These are phyloP conservation scores for Zoanthus sociatus DNA, from an alignment of 92 coral and sea anemone genomes.

Conservation along the genomic window DNA sequence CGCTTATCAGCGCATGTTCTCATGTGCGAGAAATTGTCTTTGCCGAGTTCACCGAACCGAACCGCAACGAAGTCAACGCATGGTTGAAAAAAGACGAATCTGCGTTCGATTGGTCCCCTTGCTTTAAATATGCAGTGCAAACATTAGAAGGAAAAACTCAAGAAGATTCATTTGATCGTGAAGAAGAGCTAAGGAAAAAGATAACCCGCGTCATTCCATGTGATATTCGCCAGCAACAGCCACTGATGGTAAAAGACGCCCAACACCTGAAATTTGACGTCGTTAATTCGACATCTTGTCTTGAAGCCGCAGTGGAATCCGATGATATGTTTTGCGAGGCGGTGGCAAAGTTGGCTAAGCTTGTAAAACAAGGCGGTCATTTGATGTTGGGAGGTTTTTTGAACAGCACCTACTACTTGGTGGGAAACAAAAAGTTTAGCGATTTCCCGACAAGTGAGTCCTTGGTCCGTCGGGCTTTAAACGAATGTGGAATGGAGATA, in stretches of 20 bases:
- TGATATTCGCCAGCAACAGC: no score
- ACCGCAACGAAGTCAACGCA: conserved; percentile 59
- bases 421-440: not conserved
- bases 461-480: not conserved
- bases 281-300: no score
- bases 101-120: conserved; percentile 1
- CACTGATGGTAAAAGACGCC: no score
- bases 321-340: not conserved
- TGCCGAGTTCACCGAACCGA: conserved; percentile 66
- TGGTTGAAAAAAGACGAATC: conserved; percentile 53
- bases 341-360: not conserved
- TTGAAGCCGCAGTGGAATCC: not conserved
- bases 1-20: conserved; percentile 32
- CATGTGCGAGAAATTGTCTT: conserved; percentile 63
- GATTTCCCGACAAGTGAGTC: not conserved
- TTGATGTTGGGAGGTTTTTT: not conserved
- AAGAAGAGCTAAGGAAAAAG: no score
- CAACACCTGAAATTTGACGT: no score
- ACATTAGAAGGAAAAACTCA: conserved; percentile 60
- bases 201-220: no score
- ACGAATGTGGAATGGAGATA: not conserved
- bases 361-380: not conserved
- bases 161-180: conserved; percentile 9
- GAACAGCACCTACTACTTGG: not conserved
- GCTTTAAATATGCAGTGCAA: no score